phyloP scores from a whole-genome alignment of 2,888 invertebrate species.

The Periphyllus acericola region DNA sequence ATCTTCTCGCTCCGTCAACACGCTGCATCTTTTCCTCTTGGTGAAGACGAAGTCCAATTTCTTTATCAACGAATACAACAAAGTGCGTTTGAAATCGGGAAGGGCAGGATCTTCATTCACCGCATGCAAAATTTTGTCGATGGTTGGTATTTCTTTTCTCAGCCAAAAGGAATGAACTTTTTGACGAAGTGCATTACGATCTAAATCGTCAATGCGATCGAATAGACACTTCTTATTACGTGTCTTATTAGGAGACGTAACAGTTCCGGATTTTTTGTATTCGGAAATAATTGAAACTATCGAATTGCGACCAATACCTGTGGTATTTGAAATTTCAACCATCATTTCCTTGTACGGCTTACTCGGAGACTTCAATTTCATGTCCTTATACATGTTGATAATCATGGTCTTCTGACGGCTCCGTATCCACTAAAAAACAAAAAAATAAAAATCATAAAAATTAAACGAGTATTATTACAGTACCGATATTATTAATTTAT shows the following conservation, averaged over 20 bases:
- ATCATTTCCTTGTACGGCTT: neutral
- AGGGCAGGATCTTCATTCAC: slow-evolving; percentile 15
- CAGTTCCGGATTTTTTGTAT: neutral
- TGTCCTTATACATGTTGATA: neutral
- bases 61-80: neutral
- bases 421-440: neutral
- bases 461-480: too few relatives aligned
- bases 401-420: neutral
- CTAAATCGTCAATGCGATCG: slow-evolving; percentile 15
- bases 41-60: slow-evolving; percentile 6
- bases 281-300: neutral
- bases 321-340: neutral
- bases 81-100: neutral
- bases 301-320: neutral
- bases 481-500: neutral
- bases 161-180: slow-evolving; percentile 12
- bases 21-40: neutral
- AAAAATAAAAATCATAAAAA: neutral
- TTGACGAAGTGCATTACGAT: slow-evolving; percentile 13
- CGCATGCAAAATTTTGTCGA: neutral
- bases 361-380: neutral
- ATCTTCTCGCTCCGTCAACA: neutral
- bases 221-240: slow-evolving; percentile 4
- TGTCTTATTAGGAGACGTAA: neutral
- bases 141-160: neutral